Conservation (phyloP, 2,113 vertebrate genomes). For the Tretioscincus oriximinensis region DNA sequence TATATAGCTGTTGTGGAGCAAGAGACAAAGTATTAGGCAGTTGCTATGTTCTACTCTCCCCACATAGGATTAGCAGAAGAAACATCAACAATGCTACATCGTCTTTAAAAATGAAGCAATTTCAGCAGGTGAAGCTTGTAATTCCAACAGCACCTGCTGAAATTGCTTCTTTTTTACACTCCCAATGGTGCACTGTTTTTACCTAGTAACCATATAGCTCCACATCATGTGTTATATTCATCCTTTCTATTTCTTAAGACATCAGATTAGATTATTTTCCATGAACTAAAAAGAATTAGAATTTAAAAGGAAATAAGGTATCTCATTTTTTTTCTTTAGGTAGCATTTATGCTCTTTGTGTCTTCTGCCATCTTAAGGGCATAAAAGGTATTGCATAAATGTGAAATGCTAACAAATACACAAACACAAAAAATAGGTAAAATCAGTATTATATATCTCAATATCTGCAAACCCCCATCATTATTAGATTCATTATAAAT, state of each 20-base stretch:
- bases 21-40: not conserved
- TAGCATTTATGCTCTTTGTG: slow-evolving; percentile 4
- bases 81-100: too few relatives aligned
- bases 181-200: too few relatives aligned
- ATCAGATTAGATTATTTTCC: not conserved
- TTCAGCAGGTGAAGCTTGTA: too few relatives aligned
- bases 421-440: not conserved
- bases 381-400: slow-evolving; percentile 38
- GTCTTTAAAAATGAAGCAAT: too few relatives aligned
- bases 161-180: too few relatives aligned
- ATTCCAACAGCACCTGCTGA: too few relatives aligned
- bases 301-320: not conserved
- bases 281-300: not conserved
- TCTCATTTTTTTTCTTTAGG: not conserved
- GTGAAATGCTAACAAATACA: not conserved
- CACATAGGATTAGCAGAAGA: too few relatives aligned
- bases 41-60: not conserved
- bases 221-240: not conserved
- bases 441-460: not conserved
- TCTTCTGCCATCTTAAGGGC: slow-evolving; percentile 71
- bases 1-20: not conserved
- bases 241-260: not conserved
- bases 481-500: not conserved
- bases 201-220: too few relatives aligned
- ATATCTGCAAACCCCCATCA: not conserved